Base-by-base conservation (phyloP, 2,888 invertebrate species). In the Pharmacophagus antenor region DNA sequence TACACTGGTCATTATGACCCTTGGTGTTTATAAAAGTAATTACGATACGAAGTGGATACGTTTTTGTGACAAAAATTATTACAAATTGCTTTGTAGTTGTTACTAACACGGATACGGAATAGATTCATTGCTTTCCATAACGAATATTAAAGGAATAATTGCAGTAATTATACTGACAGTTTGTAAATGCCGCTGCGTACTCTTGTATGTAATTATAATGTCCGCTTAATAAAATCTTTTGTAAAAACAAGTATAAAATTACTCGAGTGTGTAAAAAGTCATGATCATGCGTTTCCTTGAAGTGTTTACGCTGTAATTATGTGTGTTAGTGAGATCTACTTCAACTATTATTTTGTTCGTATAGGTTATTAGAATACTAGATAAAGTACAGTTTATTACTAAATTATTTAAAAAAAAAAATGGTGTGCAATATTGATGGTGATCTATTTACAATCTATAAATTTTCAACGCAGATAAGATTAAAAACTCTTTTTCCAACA, bases 11-110 rank as follows among this genome's bases (percentile, higher is more conserved):
- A 79, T 85, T 80, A 82, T 69, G 73, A 63, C 65, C 64, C 62
- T 70, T 71, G 70, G 68, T 75, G 73, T 77, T 81, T 80, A 82
- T 80, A 76, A 76, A 82, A 76, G 80, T 82, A 82, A 85, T 85
- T 84, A 79, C 76, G 76, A 80, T 78, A 74, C 71, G 73, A 74
- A 77, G 74, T 72, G 65, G 72, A 71, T 75, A 74, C 70, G 72
- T 71, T 73, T 77, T 76, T 76, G 74, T 78, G 74, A 77, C 72
- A 71, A 74, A 58, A 73, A 77, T 74, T 73, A 69, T 71, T 70
- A 65, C 62, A 65, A 65, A 65, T 66, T 55, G 52, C 61, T 56
- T 60, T 46, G 41, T 53, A 37, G 58, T 59, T 54, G 48, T 60
- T 61, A 61, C 48, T 27, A 53, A 53, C 61, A 56, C 61, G 61